A percentile compares a stretch with the other conserved stretches of the same genome.
Evolutionary conservation across 2,113 vertebrate genomes (phyloP).

Genomic region (Chlorodrepanis virens): DNA sequence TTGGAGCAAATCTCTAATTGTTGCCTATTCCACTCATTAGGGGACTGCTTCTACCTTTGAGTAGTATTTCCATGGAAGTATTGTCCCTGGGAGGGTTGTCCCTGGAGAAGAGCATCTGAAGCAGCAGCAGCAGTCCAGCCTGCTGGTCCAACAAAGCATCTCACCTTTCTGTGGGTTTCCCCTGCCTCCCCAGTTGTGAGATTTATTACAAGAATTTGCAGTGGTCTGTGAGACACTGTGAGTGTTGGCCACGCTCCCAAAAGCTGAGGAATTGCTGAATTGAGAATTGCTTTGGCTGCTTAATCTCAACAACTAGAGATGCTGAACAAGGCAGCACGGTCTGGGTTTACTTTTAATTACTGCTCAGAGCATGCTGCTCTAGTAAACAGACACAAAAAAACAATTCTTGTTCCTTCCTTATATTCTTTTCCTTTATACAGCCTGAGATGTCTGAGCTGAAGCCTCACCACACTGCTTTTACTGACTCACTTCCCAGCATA

Average conservation of each 20-base stretch:
- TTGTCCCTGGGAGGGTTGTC: neutral
- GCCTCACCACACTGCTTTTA: neutral
- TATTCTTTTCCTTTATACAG: neutral
- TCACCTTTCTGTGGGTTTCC: constrained; percentile 18
- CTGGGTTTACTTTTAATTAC: constrained; percentile 54
- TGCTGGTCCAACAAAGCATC: neutral
- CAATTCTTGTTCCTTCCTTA: neutral
- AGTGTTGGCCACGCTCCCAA: constrained; percentile 44
- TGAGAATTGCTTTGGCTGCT: constrained; percentile 54
- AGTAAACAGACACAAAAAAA: neutral
- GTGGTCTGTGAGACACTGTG: constrained; percentile 40
- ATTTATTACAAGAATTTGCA: constrained; percentile 51
- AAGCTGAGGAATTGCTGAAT: constrained; percentile 58
- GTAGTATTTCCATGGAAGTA: neutral
- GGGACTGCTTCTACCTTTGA: neutral
- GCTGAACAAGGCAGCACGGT: constrained; percentile 14
- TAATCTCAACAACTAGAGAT: neutral
- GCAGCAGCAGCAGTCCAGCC: neutral
- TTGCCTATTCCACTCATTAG: neutral
- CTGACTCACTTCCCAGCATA: neutral
- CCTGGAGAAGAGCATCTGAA: neutral
- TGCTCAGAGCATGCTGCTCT: neutral
- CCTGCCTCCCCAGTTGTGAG: neutral
- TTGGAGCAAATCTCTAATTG: neutral
- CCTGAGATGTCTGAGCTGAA: neutral